phyloP scores from a whole-genome alignment of 2,888 invertebrate species.

The Baccha elongata region DNA sequence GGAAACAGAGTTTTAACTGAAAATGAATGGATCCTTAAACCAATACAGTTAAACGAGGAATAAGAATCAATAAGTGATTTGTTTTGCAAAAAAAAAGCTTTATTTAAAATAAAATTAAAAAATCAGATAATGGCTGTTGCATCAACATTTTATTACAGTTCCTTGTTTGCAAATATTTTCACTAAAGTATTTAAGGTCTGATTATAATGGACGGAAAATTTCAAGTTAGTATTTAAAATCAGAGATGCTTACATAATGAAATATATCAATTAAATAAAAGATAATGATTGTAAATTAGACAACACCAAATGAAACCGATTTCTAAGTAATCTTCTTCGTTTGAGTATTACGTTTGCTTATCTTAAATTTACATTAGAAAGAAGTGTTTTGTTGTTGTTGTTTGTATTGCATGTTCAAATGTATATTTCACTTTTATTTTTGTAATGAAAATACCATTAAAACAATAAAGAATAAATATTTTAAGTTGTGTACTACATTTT shows the following conservation, averaged over 20 bases:
- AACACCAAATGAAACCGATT: slow-evolving; percentile 69
- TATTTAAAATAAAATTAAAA: slow-evolving; percentile 44
- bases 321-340: slow-evolving; percentile 4
- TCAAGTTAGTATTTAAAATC: slow-evolving; percentile 5
- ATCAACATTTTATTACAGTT: slow-evolving; percentile 33
- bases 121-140: slow-evolving; percentile 71
- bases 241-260: not conserved
- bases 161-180: slow-evolving; percentile 25
- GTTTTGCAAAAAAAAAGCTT: not conserved
- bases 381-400: slow-evolving; percentile 10
- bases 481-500: slow-evolving; percentile 28
- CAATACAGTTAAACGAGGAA: no score
- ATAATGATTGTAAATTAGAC: slow-evolving; percentile 35
- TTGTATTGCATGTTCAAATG: slow-evolving; percentile 11
- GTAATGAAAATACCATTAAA: slow-evolving; percentile 39
- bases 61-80: no score
- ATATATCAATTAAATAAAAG: no score
- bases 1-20: no score
- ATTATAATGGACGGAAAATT: slow-evolving; percentile 82
- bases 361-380: slow-evolving; percentile 26
- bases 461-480: slow-evolving; percentile 47
- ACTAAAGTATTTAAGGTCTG: slow-evolving; percentile 80
- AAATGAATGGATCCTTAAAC: no score
- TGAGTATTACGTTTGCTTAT: not conserved
- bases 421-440: slow-evolving; percentile 17